Percentiles rank a stretch among this genome's conserved stretches.
phyloP scores from a whole-genome alignment of 2,888 invertebrate species.

The Meliscaeva auricollis region DNA sequence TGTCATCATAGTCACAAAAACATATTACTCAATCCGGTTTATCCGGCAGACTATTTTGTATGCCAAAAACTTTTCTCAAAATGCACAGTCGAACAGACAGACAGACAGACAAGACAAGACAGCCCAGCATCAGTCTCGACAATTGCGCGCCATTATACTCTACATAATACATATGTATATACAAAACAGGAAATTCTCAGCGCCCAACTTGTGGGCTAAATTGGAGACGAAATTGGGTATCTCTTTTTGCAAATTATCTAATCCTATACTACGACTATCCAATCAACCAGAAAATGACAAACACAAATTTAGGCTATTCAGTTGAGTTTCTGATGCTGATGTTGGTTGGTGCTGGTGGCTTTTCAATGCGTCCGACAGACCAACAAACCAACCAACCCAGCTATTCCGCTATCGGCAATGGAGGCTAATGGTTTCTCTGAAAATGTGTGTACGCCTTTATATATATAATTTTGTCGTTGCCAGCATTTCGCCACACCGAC shows the following conservation, averaged over 20 bases:
- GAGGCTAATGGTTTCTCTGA: slow-evolving; percentile 66
- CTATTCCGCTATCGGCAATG: slow-evolving; percentile 17
- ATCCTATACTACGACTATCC: slow-evolving; percentile 68
- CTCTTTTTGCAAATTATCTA: slow-evolving; percentile 71
- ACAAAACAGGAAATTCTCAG: slow-evolving; percentile 46
- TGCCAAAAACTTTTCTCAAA: slow-evolving; percentile 50
- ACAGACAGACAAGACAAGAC: not conserved
- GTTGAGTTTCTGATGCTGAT: slow-evolving; percentile 24
- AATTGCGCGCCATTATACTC: slow-evolving; percentile 6
- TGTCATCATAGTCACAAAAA: slow-evolving; percentile 57
- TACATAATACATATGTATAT: not conserved
- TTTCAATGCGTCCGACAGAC: slow-evolving; percentile 27
- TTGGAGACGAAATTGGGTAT: slow-evolving; percentile 65
- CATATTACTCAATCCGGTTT: slow-evolving; percentile 39
- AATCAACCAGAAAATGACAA: slow-evolving; percentile 71
- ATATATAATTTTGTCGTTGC: slow-evolving; percentile 34
- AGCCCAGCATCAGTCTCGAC: not conserved
- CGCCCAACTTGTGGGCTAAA: slow-evolving; percentile 55
- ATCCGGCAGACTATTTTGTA: slow-evolving; percentile 46
- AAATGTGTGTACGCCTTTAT: slow-evolving; percentile 32
- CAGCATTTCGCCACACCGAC: slow-evolving; percentile 25
- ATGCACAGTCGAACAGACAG: not conserved
- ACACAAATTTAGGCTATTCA: slow-evolving; percentile 56
- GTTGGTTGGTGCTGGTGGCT: slow-evolving; percentile 51
- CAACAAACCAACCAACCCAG: not conserved